A percentile compares a stretch with the other conserved stretches of the same genome.
These are phyloP conservation scores for Lasioglossum vierecki DNA, from an alignment of 2,888 invertebrate genomes.

Conservation along the genomic window DNA sequence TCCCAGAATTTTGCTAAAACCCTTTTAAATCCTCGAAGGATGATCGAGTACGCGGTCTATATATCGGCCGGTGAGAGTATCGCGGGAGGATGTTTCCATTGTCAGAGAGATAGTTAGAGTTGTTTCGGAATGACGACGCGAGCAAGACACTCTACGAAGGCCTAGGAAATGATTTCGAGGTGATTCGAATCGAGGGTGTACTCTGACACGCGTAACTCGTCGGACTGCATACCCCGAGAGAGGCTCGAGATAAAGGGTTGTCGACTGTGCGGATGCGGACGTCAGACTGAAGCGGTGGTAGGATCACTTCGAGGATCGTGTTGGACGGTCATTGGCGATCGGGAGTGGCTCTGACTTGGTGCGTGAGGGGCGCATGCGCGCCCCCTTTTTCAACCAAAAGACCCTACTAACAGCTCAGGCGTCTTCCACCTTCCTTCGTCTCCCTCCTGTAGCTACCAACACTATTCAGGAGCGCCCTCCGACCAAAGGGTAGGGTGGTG, in stretches of 20 bases:
- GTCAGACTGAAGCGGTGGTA: slow-evolving; percentile 81
- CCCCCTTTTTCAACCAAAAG: slow-evolving; percentile 61
- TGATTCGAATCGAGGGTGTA: slow-evolving; percentile 11
- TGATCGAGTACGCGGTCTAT: not conserved
- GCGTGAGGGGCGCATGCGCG: slow-evolving; percentile 64
- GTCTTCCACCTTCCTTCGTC: slow-evolving; percentile 50
- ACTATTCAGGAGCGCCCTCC: slow-evolving; percentile 67
- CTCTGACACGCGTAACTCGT: slow-evolving; percentile 60
- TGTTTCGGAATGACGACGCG: not conserved
- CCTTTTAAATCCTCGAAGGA: not conserved
- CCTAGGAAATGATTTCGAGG: slow-evolving; percentile 3
- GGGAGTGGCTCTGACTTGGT: slow-evolving; percentile 72
- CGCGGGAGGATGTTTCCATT: slow-evolving; percentile 2
- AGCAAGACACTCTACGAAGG: slow-evolving; percentile 9
- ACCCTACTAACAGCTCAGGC: slow-evolving; percentile 63
- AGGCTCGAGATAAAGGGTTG: slow-evolving; percentile 73
- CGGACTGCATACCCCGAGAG: slow-evolving; percentile 49
- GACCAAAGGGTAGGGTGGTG: slow-evolving; percentile 65
- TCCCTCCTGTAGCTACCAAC: slow-evolving; percentile 60
- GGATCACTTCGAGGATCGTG: slow-evolving; percentile 73
- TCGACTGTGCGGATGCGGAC: slow-evolving; percentile 81
- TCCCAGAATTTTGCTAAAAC: not conserved
- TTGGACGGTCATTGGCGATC: slow-evolving; percentile 74
- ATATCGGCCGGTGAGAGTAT: not conserved
- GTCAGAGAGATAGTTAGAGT: not conserved